These are phyloP conservation scores for Coilia nasus DNA, from an alignment of 2,797 vertebrate genomes.

Conservation along the genomic window DNA sequence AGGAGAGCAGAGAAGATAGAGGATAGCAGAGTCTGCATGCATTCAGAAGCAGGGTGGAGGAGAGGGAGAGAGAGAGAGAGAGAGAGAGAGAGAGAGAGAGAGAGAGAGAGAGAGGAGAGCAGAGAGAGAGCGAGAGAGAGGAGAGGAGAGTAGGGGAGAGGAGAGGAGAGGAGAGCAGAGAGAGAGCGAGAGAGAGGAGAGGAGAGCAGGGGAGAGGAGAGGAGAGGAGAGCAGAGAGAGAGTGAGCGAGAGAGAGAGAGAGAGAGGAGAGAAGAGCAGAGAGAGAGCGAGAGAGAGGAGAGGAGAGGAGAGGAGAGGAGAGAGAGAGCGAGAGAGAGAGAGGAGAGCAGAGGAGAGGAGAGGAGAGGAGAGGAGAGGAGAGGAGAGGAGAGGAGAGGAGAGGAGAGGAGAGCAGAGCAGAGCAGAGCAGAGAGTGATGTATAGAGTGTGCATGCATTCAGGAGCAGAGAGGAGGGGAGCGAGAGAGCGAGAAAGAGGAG, in stretches of 20 bases:
- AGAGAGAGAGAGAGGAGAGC: background rate
- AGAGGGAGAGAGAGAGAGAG: too few relatives aligned
- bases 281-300: too few relatives aligned
- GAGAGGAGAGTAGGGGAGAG: slow-evolving; percentile 15
- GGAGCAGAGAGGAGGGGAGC: background rate
- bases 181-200: too few relatives aligned
- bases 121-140: background rate
- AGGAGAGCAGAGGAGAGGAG: too few relatives aligned
- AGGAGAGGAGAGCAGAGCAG: background rate
- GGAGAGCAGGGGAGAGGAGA: background rate
- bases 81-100: background rate
- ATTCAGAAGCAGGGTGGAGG: too few relatives aligned
- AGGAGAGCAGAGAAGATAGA: too few relatives aligned
- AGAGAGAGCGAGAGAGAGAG: background rate
- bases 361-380: too few relatives aligned
- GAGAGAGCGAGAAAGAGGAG: too few relatives aligned
- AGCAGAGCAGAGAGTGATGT: slow-evolving; percentile 7
- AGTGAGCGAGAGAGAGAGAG: too few relatives aligned
- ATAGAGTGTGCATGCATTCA: background rate
- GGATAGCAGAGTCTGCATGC: too few relatives aligned
- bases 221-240: background rate
- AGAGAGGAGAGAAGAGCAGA: too few relatives aligned
- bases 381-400: background rate
- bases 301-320: slow-evolving; percentile 17
- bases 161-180: background rate